A percentile compares a stretch with the other conserved stretches of the same genome.
phyloP scores from a whole-genome alignment of 2,888 invertebrate genomes.

The Ormyrus pomaceus region DNA sequence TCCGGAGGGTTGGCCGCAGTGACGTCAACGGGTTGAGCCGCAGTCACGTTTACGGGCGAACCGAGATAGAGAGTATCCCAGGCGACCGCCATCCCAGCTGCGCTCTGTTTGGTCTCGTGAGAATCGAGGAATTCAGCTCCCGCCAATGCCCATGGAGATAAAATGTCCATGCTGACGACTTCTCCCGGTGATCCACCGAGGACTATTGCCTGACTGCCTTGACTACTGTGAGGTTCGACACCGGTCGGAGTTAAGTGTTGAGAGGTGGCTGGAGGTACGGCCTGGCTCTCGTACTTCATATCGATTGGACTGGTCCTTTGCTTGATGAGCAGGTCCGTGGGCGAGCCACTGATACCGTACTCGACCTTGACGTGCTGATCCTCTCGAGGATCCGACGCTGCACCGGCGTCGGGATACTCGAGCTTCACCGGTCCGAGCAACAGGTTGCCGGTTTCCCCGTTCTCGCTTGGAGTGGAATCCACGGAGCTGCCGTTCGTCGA shows the following conservation, averaged over 20 bases:
- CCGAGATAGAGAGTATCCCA: conserved; percentile 82
- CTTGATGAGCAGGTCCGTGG: conserved; percentile 21
- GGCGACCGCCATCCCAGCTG: conserved; percentile 78
- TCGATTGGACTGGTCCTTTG: conserved; percentile 57
- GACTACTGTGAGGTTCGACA: conserved; percentile 72
- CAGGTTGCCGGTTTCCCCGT: conserved; percentile 54
- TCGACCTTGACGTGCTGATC: conserved; percentile 64
- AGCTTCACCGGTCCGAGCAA: conserved; percentile 60
- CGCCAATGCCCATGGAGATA: conserved; percentile 70
- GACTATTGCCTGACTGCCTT: conserved; percentile 67
- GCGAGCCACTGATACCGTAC: conserved; percentile 58
- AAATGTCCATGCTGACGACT: conserved; percentile 71
- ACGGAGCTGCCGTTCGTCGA: conserved; percentile 32
- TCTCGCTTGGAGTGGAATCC: conserved; percentile 55
- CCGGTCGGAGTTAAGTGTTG: conserved; percentile 69
- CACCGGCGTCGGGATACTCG: conserved; percentile 57
- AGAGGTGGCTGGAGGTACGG: conserved; percentile 68
- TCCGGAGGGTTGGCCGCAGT: conserved; percentile 76
- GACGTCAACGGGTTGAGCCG: conserved; percentile 79
- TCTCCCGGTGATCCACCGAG: conserved; percentile 70
- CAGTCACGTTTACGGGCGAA: conserved; percentile 78
- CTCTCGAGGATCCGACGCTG: conserved; percentile 53
- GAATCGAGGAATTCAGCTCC: conserved; percentile 69
- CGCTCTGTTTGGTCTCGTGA: conserved; percentile 70
- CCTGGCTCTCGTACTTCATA: conserved; percentile 74